Percentiles rank a stretch among this genome's conserved stretches.
Evolutionary conservation across 2,113 vertebrate genomes (phyloP).

Genomic region (Cricetomys ansorgei): DNA sequence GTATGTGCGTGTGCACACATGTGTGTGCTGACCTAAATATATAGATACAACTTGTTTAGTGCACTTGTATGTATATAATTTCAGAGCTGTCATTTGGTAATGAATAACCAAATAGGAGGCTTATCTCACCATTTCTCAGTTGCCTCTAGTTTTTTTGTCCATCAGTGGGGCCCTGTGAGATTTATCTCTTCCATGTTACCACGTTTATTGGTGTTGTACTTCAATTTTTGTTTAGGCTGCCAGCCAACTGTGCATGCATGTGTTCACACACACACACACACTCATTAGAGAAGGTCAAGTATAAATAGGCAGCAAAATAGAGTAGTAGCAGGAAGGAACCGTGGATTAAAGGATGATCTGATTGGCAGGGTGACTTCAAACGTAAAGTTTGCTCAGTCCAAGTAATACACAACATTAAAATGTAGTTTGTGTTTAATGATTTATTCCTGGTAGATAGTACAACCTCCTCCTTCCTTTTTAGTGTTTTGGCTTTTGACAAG

Average conservation of each 20-base stretch:
- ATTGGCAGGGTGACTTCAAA: conserved; percentile 4
- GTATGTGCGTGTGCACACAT: background rate
- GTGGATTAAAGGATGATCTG: background rate
- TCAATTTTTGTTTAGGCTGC: background rate
- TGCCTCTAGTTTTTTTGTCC: background rate
- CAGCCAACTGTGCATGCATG: background rate
- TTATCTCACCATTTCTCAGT: background rate
- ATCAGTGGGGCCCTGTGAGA: background rate
- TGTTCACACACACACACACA: too few relatives aligned
- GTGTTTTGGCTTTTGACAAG: conserved; percentile 27
- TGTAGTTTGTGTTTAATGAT: conserved; percentile 32
- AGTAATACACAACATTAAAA: conserved; percentile 10
- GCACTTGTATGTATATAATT: background rate
- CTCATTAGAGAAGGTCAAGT: background rate
- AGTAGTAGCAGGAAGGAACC: background rate
- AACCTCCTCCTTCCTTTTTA: background rate
- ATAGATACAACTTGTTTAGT: too few relatives aligned
- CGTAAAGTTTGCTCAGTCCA: background rate
- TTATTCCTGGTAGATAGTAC: conserved; percentile 16
- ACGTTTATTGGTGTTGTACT: background rate
- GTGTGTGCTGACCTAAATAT: background rate
- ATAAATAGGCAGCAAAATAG: background rate
- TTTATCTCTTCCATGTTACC: background rate
- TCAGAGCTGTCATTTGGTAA: background rate
- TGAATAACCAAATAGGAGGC: background rate